Evolutionary conservation across 2,113 vertebrate genomes (phyloP).

Genomic region (Erythrocebus patas): DNA sequence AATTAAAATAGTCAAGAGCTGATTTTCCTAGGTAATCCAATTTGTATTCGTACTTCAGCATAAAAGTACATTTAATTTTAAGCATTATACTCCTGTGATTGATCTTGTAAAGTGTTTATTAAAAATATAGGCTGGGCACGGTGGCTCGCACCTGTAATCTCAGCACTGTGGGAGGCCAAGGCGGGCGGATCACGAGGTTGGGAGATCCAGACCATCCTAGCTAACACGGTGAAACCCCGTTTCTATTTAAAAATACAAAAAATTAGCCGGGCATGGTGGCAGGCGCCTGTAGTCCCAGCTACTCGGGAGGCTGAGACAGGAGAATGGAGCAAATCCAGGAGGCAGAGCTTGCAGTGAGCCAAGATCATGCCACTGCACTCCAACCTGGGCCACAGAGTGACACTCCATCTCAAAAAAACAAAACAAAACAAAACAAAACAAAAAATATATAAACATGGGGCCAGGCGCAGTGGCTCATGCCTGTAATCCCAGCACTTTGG

Average conservation of each 20-base stretch:
- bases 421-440: too few species aligned
- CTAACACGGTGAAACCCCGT: not conserved
- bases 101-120: constrained; percentile 20
- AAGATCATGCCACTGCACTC: not conserved
- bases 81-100: not conserved
- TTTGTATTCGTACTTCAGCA: constrained; percentile 2
- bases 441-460: too few species aligned
- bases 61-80: constrained; percentile 23
- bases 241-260: not conserved
- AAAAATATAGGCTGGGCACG: not conserved
- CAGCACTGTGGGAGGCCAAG: too few species aligned
- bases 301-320: not conserved
- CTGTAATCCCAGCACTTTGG: too few species aligned
- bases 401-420: not conserved
- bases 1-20: constrained; percentile 42
- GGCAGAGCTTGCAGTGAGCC: not conserved
- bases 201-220: not conserved
- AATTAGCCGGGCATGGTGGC: not conserved
- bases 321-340: not conserved
- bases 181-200: too few species aligned
- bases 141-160: too few species aligned
- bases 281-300: not conserved
- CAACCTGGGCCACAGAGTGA: not conserved
- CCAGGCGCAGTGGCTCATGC: too few species aligned
- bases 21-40: not conserved